phyloP scores from a whole-genome alignment of 2,888 invertebrate genomes.

The Prosopocoilus inquinatus region DNA sequence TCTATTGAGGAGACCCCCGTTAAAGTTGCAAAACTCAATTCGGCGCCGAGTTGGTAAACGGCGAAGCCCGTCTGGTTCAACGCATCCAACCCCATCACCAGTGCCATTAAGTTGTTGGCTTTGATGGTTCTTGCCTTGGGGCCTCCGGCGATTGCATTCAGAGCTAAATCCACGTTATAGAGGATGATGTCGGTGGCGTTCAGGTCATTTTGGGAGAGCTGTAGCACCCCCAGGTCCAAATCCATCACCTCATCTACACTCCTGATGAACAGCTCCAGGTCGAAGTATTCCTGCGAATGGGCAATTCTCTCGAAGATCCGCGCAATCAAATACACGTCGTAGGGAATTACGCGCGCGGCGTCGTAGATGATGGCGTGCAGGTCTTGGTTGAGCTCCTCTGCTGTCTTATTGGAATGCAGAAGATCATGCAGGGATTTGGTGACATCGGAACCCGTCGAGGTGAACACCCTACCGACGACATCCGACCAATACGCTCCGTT shows the following conservation, averaged over 20 bases:
- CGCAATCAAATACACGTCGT: constrained; percentile 22
- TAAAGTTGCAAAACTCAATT: background rate
- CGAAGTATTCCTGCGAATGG: constrained; percentile 3
- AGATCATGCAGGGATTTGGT: constrained; percentile 20
- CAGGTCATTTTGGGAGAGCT: constrained; percentile 51
- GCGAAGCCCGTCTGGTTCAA: constrained; percentile 7
- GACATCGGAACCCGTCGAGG: constrained; percentile 1
- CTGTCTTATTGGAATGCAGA: constrained; percentile 8
- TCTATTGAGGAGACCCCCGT: background rate
- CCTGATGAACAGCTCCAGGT: constrained; percentile 45
- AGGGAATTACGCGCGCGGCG: constrained; percentile 5
- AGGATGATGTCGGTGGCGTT: constrained; percentile 63
- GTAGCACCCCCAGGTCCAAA: constrained; percentile 47
- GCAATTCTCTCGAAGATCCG: constrained; percentile 29
- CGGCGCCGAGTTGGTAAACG: background rate
- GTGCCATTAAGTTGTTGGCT: constrained; percentile 4
- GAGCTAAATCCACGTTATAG: constrained; percentile 56
- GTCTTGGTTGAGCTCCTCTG: constrained; percentile 1
- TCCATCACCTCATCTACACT: constrained; percentile 53
- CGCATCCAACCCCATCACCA: constrained; percentile 4
- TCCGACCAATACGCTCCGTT: constrained; percentile 5
- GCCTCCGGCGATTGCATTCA: too few relatives aligned
- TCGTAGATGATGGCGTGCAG: background rate
- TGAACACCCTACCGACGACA: constrained; percentile 12
- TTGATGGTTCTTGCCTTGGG: background rate